phyloP scores from a whole-genome alignment of 2,888 invertebrate genomes.

The Heliothis peltigera region DNA sequence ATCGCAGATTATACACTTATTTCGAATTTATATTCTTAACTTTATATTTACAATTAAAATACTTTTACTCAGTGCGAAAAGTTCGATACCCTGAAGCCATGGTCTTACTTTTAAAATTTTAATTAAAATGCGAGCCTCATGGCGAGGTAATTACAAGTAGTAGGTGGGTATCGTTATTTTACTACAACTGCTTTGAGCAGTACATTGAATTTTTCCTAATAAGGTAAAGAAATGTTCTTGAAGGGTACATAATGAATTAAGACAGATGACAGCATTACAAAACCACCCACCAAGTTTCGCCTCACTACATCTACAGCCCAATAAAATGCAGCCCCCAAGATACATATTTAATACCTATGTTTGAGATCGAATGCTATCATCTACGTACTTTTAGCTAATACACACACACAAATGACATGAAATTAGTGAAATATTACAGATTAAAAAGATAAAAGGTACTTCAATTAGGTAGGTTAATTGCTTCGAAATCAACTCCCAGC shows the following conservation, averaged over 20 bases:
- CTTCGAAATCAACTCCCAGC: constrained; percentile 8
- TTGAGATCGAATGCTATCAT: constrained; percentile 35
- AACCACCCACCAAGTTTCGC: neutral
- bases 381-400: constrained; percentile 2
- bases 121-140: neutral
- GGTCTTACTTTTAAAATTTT: constrained; percentile 3
- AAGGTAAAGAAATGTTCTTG: neutral
- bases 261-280: neutral
- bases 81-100: neutral
- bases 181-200: constrained; percentile 2
- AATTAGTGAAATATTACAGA: neutral
- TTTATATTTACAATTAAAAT: constrained; percentile 33
- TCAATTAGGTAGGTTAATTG: neutral
- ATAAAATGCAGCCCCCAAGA: neutral
- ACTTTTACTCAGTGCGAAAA: constrained; percentile 5
- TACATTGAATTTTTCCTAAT: neutral
- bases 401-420: neutral
- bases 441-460: constrained; percentile 10
- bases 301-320: neutral
- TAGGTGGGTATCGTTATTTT: neutral
- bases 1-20: constrained; percentile 6
- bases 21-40: constrained; percentile 18
- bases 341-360: constrained; percentile 7
- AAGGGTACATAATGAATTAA: neutral
- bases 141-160: neutral